A percentile compares a stretch with the other conserved stretches of the same genome.
phyloP scores from a whole-genome alignment of 2,113 vertebrate genomes.

The Arenaria interpres region DNA sequence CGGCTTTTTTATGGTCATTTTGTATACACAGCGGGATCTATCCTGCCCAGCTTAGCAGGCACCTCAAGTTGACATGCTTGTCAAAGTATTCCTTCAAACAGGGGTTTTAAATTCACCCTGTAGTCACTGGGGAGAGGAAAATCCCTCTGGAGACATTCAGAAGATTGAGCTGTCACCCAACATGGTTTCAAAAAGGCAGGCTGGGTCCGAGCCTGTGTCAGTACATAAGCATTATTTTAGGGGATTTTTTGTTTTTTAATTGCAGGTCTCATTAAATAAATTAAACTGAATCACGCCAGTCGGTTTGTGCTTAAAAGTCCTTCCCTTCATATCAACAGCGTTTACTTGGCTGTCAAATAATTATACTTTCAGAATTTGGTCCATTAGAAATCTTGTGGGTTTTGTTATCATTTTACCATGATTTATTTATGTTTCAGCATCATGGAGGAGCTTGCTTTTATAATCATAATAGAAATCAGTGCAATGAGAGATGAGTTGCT shows the following conservation, averaged over 20 bases:
- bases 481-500: not conserved
- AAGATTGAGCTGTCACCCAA: not conserved
- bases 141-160: not conserved
- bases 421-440: not conserved
- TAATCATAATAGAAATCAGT: not conserved
- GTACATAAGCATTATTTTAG: not conserved
- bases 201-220: not conserved
- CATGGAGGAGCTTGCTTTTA: not conserved
- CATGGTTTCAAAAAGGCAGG: not conserved
- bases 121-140: not conserved
- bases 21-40: not conserved
- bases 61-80: not conserved
- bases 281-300: not conserved
- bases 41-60: not conserved
- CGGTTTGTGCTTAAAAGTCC: not conserved
- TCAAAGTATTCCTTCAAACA: not conserved
- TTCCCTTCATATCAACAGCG: not conserved
- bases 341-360: not conserved
- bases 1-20: not conserved
- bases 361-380: not conserved
- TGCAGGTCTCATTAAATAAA: not conserved
- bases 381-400: not conserved
- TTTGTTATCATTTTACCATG: not conserved
- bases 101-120: not conserved
- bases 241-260: not conserved